phyloP scores from a whole-genome alignment of 2,888 invertebrate species.

The Archaeoteleia sp. region DNA sequence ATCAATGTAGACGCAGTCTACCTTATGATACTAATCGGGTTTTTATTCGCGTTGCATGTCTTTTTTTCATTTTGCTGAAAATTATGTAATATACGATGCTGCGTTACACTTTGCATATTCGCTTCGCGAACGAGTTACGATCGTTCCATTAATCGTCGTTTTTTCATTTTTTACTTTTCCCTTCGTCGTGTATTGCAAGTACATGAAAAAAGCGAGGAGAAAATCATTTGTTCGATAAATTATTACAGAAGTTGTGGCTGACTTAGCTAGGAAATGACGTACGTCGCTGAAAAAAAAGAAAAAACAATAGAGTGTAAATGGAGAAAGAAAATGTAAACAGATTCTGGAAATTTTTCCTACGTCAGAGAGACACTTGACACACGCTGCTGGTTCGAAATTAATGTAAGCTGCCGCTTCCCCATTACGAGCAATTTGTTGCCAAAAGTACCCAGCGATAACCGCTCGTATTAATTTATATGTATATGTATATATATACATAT shows the following conservation, averaged over 20 bases:
- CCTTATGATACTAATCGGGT: constrained; percentile 10
- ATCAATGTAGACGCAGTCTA: constrained; percentile 39
- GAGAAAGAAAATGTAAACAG: not conserved
- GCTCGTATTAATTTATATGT: constrained; percentile 68
- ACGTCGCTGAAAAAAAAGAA: constrained; percentile 13
- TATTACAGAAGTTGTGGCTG: constrained; percentile 44
- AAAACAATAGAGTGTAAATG: constrained; percentile 9
- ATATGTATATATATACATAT: constrained; percentile 64
- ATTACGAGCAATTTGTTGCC: constrained; percentile 42
- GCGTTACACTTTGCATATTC: constrained; percentile 11
- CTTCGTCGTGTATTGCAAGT: constrained; percentile 27
- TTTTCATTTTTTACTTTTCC: not conserved
- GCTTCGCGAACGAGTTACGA: constrained; percentile 8
- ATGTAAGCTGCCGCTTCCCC: too few species aligned
- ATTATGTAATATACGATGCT: not conserved
- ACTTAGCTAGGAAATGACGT: constrained; percentile 42
- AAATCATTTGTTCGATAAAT: constrained; percentile 49
- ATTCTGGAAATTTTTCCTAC: constrained; percentile 1
- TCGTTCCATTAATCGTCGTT: constrained; percentile 4
- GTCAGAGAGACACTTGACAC: constrained; percentile 2
- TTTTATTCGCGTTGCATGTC: not conserved
- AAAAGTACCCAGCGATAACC: constrained; percentile 68
- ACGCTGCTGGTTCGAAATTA: too few species aligned
- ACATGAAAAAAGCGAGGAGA: constrained; percentile 36
- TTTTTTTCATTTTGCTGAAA: not conserved